Evolutionary conservation across 2,888 invertebrate genomes (phyloP), one percentile per base, ranked within the genome.

Genomic region (Thumatha senex): DNA sequence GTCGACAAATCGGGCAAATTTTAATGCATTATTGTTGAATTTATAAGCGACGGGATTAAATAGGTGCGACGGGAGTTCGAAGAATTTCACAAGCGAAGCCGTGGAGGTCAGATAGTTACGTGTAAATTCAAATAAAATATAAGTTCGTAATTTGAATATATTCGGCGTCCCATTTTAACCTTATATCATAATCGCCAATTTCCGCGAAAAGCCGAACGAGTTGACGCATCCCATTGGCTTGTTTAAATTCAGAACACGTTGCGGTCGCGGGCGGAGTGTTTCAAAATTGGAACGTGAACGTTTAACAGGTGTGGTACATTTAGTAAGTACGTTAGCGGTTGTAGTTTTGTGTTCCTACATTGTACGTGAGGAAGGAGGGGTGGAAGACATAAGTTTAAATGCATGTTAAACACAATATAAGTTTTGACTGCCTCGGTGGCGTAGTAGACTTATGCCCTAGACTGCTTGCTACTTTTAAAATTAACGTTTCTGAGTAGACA

Each of bases 201-300:
- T 62, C 63, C 67, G 58, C 50, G 59, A 55, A 67, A 69, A 59
- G 55, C 46, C 61, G 63, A 61, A 59, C 61, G 57, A 67, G 74
- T 76, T 75, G 80, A 79, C 73, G 78, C 75, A 66, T 73, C 71
- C 72, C 71, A 81, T 79, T 72, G 76, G 78, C 70, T 78, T 78
- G 80, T 84, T 85, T 81, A 76, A 79, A 85, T 85, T 83, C 85
- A 69, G 78, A 76, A 76, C 86, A 74, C 81, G 83, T 80, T 81
- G 86, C 80, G 86, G 85, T 83, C 72, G 78, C 78, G 68, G 72
- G 73, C 70, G 72, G 73, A 72, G 62, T 72, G 72, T 74, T 80
- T 78, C 74, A 67, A 74, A 76, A 73, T 74, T 72, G 68, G 76
- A 75, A 76, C 71, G 70, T 60, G 48, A 59, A 40, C 59, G 63